These are phyloP conservation scores for Nephrocerus scutellatus DNA, from an alignment of 2,888 invertebrate genomes.

Conservation along the genomic window DNA sequence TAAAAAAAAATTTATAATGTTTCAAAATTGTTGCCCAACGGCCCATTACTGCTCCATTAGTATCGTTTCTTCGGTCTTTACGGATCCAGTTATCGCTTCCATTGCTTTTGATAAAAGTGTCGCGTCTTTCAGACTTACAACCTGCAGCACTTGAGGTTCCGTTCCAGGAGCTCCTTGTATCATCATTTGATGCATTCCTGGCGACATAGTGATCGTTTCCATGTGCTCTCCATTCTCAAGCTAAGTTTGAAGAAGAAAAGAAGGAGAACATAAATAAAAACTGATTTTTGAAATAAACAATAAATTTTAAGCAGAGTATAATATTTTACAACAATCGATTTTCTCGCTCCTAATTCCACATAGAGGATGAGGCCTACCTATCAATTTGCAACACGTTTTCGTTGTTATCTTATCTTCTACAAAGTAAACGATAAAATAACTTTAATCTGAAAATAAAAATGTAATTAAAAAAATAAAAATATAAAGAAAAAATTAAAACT, in stretches of 20 bases:
- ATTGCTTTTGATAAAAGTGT: constrained; percentile 74
- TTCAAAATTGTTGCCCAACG: background rate
- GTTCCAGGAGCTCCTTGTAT: constrained; percentile 63
- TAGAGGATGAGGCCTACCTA: too few species aligned
- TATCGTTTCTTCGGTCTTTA: constrained; percentile 63
- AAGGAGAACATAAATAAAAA: constrained; percentile 3
- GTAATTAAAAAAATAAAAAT: constrained; percentile 10
- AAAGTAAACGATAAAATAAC: constrained; percentile 9
- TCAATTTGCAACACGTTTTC: constrained; percentile 2
- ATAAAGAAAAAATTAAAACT: constrained; percentile 3
- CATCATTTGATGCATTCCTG: constrained; percentile 77
- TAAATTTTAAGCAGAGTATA: too few species aligned
- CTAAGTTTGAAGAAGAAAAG: constrained; percentile 43
- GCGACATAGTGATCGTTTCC: constrained; percentile 69
- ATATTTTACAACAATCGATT: background rate
- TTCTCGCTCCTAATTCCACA: too few species aligned
- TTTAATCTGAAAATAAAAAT: constrained; percentile 11
- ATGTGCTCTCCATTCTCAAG: constrained; percentile 70
- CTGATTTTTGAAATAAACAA: background rate
- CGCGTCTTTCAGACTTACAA: constrained; percentile 78
- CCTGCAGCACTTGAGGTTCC: constrained; percentile 72
- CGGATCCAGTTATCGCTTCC: constrained; percentile 60
- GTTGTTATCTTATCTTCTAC: background rate
- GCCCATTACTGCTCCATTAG: constrained; percentile 46
- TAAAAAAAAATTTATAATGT: background rate